Percentiles rank a stretch among this genome's conserved stretches.
Conservation (phyloP, 2,113 vertebrate genomes). For the Perca schrenkii region DNA sequence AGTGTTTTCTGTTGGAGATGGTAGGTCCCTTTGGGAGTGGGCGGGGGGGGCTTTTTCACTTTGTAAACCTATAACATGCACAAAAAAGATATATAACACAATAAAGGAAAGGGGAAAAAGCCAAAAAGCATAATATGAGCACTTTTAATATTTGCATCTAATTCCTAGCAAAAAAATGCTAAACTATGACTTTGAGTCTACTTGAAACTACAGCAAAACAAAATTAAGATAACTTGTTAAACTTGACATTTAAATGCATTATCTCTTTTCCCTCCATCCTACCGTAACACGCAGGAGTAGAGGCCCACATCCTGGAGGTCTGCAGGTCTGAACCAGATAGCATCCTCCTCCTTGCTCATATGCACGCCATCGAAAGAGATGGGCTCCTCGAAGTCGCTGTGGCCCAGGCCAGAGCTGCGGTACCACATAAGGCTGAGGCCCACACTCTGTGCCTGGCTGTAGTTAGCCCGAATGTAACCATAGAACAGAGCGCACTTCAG, state of each 20-base stretch:
- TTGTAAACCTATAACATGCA: too few relatives aligned
- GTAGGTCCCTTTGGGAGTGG: too few relatives aligned
- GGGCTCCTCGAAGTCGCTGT: conserved; percentile 98
- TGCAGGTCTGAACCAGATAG: conserved; percentile 98
- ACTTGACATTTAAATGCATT: background rate
- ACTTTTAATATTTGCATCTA: background rate
- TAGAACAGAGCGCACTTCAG: conserved; percentile 99
- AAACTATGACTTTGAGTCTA: background rate
- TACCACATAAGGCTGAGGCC: conserved; percentile 99
- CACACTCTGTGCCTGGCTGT: conserved; percentile 95
- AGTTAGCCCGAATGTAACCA: conserved; percentile 98
- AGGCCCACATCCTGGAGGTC: conserved; percentile 95
- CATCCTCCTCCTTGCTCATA: conserved; percentile 99
- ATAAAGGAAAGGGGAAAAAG: too few relatives aligned
- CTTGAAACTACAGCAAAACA: background rate
- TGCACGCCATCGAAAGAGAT: conserved; percentile 96
- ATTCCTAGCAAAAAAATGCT: background rate
- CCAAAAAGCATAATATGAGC: too few relatives aligned
- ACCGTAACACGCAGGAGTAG: conserved; percentile 98
- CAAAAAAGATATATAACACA: too few relatives aligned
- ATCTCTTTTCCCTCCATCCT: conserved; percentile 1
- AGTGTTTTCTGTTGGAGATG: too few relatives aligned
- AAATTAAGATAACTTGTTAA: background rate
- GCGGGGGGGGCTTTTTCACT: too few relatives aligned
- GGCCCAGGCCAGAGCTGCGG: conserved; percentile 84